A percentile compares a stretch with the other conserved stretches of the same genome.
Conservation (phyloP, 2,797 vertebrate species). For the Telmatherina bonti region DNA sequence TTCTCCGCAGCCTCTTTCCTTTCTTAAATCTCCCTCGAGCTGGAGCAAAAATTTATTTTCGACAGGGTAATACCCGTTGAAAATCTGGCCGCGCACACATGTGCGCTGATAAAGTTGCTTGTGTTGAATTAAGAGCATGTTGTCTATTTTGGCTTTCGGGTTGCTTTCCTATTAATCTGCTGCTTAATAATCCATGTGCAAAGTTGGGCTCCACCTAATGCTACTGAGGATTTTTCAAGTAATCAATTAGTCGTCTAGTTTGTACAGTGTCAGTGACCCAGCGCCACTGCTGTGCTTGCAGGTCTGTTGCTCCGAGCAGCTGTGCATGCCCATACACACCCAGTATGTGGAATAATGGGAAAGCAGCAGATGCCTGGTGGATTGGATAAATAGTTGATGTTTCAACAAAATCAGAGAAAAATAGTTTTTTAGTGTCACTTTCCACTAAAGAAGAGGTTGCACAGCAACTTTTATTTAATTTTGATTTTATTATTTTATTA, state of each 20-base stretch:
- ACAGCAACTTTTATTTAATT: no score
- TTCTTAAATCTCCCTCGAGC: not conserved
- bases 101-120: not conserved
- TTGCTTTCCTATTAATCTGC: not conserved
- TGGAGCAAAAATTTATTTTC: constrained; percentile 12
- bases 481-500: no score
- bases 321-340: not conserved
- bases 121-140: not conserved
- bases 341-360: not conserved
- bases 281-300: not conserved
- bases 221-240: not conserved
- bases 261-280: not conserved
- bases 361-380: no score
- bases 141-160: not conserved
- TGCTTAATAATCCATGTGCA: not conserved
- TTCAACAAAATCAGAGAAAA: no score
- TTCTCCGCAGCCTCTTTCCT: not conserved
- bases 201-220: not conserved
- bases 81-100: constrained; percentile 3
- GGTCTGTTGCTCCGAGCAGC: not conserved
- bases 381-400: no score
- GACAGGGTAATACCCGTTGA: constrained; percentile 18
- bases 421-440: no score
- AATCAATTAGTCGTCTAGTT: not conserved
- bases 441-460: no score